Base-by-base conservation (phyloP, 2,113 vertebrate species). In the Capreolus pygargus region DNA sequence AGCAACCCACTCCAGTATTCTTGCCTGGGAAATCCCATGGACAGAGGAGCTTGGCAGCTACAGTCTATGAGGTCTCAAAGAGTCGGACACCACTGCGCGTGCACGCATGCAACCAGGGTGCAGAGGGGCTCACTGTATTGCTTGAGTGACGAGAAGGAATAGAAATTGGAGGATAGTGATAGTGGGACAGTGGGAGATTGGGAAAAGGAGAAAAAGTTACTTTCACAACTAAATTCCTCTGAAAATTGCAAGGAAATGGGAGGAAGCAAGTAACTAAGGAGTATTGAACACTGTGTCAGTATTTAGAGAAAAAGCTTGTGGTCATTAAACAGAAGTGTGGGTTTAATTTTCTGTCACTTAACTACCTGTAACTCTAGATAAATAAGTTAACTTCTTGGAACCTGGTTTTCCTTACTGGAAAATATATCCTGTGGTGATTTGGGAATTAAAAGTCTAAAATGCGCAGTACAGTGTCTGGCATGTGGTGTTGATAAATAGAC, bases 381-480 rank as follows among this genome's bases (percentile, higher is more conserved):
- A 86, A 25, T 19, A 94, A 78, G 76, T 58, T 91, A 96, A 70
- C 30, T 9, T 76, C 25, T 92, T 76, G 57, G 17, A 86, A 43
- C 12, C 28, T 92, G 61, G 11, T 60, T 94, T 86, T 84, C 85
- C 36, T 92, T 61, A 47, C 30, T 54, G 30, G 83, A 55, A 60
- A 61, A 39, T 84, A 25, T 83, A 54, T 79, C n/a, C 36, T 2
- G 1, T 33, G 12, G 30, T 95, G 57, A 13, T 91, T 91, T 84
- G 52, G 74, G 39, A 64, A 45, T 94, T 93, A 74, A 84, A 92
- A 94, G 60, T 95, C 30, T 78, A 79, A 94, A 96, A 47, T 97
- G 23, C 12, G 15, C 23, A 36, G 2, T 52, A n/a, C 5, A 79
- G 1, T 93, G 28, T 36, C 55, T 91, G 50, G n/a, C 30, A 39